Evolutionary conservation across 2,888 invertebrate species (phyloP), one percentile per base, ranked within the genome.

Genomic region (Empis livida): DNA sequence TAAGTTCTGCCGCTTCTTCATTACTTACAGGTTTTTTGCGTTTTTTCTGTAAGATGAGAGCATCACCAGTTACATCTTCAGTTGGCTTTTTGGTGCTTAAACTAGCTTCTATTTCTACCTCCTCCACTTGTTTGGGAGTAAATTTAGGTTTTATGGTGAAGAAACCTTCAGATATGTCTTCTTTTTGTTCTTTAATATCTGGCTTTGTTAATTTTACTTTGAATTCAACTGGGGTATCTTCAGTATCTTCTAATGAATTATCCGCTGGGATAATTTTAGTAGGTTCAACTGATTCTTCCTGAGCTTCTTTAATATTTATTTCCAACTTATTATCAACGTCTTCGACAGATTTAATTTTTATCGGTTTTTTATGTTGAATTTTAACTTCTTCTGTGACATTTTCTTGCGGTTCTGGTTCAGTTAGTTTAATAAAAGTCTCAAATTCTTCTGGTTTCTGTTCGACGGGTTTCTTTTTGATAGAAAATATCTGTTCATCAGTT

Each of bases 21-120:
- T 64, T 55, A 44, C 65, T 56, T 42, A 62, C 61, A 8, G 61
- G 56, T 53, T 63, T 62, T 49, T 59, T 56, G 14, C 55, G 54
- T 46, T 63, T 59, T 47, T 58, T 60, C 50, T 56, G 47, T 59
- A 20, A 59, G 57, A 63, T 54, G 55, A 54, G 49, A 53, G 35
- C 35, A n/a, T 35, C 35, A 3, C 8, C 35, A 13, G 59, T 59
- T 1, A 44, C 35, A 43, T 46, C 38, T 43, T 52, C 47, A 16
- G 38, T 43, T 15, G 44, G 49, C 10, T 48, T 44, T 27, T 43
- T 40, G 5, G 41, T 5, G 3, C 16, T 35, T 38, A 49, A 45
- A 39, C 42, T 53, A 16, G 46, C 39, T 38, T 38, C 51, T n/a
- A 32, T 42, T 27, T 31, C 42, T 14, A 46, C 23, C 32, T 50